Evolutionary conservation across 1,140 invertebrate genomes (phyloP).

Genomic region (Euura saliciscinereae): DNA sequence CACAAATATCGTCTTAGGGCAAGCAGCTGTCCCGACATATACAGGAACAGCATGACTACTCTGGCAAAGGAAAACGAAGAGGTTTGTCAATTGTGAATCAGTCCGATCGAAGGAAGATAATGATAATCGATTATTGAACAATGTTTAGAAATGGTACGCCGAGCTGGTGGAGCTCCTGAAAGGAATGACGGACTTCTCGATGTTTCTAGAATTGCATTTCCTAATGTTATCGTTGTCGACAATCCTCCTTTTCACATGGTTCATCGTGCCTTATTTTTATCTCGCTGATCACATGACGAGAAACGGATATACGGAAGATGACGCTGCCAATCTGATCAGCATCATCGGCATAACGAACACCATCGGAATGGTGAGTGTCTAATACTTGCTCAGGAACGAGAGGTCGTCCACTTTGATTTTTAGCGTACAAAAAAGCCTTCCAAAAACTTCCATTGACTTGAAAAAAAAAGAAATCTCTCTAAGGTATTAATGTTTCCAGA

Average conservation of each 20-base stretch:
- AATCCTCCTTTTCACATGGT: slow-evolving; percentile 86
- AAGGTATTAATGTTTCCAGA: slow-evolving; percentile 56
- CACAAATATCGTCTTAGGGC: slow-evolving; percentile 81
- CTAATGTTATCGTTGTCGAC: slow-evolving; percentile 82
- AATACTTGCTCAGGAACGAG: neutral
- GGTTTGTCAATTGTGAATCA: slow-evolving; percentile 44
- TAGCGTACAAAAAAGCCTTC: neutral
- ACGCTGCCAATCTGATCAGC: slow-evolving; percentile 78
- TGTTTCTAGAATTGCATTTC: slow-evolving; percentile 81
- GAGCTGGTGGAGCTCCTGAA: slow-evolving; percentile 73
- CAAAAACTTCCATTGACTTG: neutral
- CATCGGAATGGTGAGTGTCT: slow-evolving; percentile 80
- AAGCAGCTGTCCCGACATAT: slow-evolving; percentile 89
- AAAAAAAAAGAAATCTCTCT: no score
- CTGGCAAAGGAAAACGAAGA: slow-evolving; percentile 78
- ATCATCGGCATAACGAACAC: slow-evolving; percentile 86
- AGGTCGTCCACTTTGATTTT: neutral
- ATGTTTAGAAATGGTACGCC: slow-evolving; percentile 76
- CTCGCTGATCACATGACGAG: slow-evolving; percentile 74
- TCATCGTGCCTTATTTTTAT: slow-evolving; percentile 91
- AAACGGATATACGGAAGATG: slow-evolving; percentile 70
- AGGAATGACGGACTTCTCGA: slow-evolving; percentile 79
- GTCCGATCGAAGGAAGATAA: no score
- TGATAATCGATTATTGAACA: neutral
- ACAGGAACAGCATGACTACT: slow-evolving; percentile 87